These are phyloP conservation scores for Zaprionus lachaisei DNA, from an alignment of 1,140 invertebrate species.

Conservation along the genomic window DNA sequence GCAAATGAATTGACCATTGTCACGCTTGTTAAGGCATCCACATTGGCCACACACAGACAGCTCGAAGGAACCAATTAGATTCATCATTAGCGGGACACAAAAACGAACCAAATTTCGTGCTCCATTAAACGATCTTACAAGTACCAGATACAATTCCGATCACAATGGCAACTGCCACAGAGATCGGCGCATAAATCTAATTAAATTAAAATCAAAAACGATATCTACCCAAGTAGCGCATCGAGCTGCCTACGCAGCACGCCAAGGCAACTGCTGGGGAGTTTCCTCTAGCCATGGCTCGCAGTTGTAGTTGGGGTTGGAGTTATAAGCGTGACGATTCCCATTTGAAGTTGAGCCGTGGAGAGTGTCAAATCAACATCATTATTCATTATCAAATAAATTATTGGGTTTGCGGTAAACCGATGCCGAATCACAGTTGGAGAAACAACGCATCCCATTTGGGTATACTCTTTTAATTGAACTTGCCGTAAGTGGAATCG, in stretches of 20 bases:
- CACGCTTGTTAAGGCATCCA: constrained; percentile 57
- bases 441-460: constrained; percentile 11
- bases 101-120: constrained; percentile 67
- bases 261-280: constrained; percentile 10
- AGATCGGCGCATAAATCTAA: constrained; percentile 57
- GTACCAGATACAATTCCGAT: not conserved
- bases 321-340: constrained; percentile 68
- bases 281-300: constrained; percentile 10
- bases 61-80: constrained; percentile 28
- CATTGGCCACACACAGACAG: constrained; percentile 64
- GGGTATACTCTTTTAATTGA: constrained; percentile 68
- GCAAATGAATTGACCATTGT: constrained; percentile 56
- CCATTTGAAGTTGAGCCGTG: constrained; percentile 61
- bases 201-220: constrained; percentile 71
- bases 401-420: constrained; percentile 69
- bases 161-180: constrained; percentile 12
- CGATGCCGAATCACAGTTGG: constrained; percentile 70
- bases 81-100: constrained; percentile 64
- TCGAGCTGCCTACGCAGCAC: constrained; percentile 57
- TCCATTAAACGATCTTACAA: constrained; percentile 71
- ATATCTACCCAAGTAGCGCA: constrained; percentile 61
- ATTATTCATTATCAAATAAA: constrained; percentile 84
- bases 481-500: constrained; percentile 58
- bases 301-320: not conserved
- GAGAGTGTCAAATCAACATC: constrained; percentile 78